phyloP scores from a whole-genome alignment of 2,797 vertebrate species.

The Coregonus sp. region DNA sequence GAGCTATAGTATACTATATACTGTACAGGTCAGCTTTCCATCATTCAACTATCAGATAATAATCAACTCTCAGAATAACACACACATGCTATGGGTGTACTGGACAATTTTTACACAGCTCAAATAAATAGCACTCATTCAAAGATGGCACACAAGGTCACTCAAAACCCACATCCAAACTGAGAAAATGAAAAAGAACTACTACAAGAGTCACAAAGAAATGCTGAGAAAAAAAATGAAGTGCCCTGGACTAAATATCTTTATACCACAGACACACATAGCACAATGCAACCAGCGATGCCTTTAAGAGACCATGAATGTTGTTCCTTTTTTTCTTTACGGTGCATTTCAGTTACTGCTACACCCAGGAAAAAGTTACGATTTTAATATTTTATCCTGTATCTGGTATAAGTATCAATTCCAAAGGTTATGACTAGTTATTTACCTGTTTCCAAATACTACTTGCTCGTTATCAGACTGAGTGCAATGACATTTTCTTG shows the following conservation, averaged over 20 bases:
- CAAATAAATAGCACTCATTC: conserved; percentile 64
- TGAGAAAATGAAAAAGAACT: not conserved
- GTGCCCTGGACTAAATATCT: conserved; percentile 40
- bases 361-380: not conserved
- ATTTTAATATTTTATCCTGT: not conserved
- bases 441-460: not conserved
- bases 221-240: conserved; percentile 20
- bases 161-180: conserved; percentile 42
- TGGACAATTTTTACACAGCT: conserved; percentile 48
- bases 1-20: conserved; percentile 12
- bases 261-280: not conserved
- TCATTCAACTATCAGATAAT: conserved; percentile 4
- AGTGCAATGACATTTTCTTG: not conserved
- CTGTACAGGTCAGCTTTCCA: conserved; percentile 24
- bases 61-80: conserved; percentile 20
- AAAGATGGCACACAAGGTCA: conserved; percentile 38
- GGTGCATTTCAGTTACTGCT: conserved; percentile 18
- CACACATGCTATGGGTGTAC: conserved; percentile 49
- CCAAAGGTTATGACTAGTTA: not conserved
- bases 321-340: conserved; percentile 13
- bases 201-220: conserved; percentile 9
- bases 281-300: not conserved
- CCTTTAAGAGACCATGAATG: conserved; percentile 17
- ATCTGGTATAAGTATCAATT: not conserved
- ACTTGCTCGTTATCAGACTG: not conserved